Percentiles rank a stretch among this genome's conserved stretches.
These are phyloP conservation scores for Lichenostomus cassidix DNA, from an alignment of 2,113 vertebrate species.

Conservation along the genomic window DNA sequence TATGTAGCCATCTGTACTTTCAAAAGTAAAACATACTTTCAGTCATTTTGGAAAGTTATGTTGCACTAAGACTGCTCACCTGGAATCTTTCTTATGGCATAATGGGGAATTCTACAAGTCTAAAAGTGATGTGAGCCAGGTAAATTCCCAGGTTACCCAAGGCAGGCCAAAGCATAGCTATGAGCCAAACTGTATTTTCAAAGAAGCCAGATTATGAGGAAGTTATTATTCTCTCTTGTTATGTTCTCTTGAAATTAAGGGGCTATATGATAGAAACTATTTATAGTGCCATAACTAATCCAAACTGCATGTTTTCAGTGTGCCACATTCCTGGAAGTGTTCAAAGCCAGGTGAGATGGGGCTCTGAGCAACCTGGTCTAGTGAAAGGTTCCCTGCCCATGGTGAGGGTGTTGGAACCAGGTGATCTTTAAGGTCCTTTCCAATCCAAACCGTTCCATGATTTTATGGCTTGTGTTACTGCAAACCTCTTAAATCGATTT, in stretches of 20 bases:
- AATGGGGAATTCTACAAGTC: neutral
- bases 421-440: neutral
- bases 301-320: neutral
- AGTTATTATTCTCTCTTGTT: neutral
- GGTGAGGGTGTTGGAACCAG: fast-evolving
- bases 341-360: neutral
- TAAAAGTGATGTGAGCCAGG: neutral
- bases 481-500: neutral
- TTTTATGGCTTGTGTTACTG: neutral
- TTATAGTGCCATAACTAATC: neutral
- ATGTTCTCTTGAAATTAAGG: neutral
- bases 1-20: neutral
- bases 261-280: neutral
- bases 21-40: neutral
- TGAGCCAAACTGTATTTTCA: neutral
- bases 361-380: neutral
- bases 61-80: neutral
- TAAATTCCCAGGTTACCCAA: neutral
- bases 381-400: neutral
- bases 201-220: neutral
- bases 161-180: neutral
- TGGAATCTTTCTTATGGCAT: neutral
- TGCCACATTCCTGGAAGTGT: neutral
- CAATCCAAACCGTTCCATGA: neutral
- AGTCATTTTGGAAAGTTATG: neutral